Base-by-base conservation (phyloP, 2,797 vertebrate genomes). In the Gymnothorax javanicus region DNA sequence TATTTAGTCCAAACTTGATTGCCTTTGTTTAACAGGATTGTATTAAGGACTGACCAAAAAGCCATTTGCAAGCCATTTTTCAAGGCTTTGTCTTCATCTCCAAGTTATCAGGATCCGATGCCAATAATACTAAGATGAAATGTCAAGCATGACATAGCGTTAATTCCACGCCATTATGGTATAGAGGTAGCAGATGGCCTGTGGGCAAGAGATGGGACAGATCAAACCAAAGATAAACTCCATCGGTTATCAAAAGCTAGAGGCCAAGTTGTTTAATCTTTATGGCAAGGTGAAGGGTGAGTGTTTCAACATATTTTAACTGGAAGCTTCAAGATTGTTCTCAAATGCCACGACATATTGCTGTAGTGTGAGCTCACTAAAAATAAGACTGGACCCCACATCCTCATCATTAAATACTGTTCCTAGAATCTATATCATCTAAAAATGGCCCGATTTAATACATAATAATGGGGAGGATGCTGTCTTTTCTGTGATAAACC, bases 1-100 rank as follows among this genome's bases (percentile, higher is more conserved):
- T 93, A 90, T 88, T 91, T 91, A 93, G 93, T 91, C 91, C 88
- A 92, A 93, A 93, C 92, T 94, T 91, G 93, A 91, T 92, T 90
- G 89, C 85, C 87, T 85, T 89, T 87, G 87, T 88, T 89, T 90
- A 91, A 89, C 92, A 90, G 91, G 87, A 89, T 92, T 91, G 91
- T 90, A 88, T 88, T 86, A 54, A 88, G 85, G 91, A 87, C 91
- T 88, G 89, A 87, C 89, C 92, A 92, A 90, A 89, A 84, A 88
- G 89, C 88, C 84, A 88, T 71, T 89, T 89, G 89, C 90, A 92
- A 91, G 75, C 89, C 88, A 87, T 90, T 93, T 92, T 87, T 91
- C 23, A 58, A 89, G 92, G 93, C 92, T 92, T 95, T 93, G 89
- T 83, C 54, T 64, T 75, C 85, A 94, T 88, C 93, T 92, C 89